These are phyloP conservation scores for Chelonoidis abingdonii DNA, from an alignment of 2,113 vertebrate genomes.

Conservation along the genomic window DNA sequence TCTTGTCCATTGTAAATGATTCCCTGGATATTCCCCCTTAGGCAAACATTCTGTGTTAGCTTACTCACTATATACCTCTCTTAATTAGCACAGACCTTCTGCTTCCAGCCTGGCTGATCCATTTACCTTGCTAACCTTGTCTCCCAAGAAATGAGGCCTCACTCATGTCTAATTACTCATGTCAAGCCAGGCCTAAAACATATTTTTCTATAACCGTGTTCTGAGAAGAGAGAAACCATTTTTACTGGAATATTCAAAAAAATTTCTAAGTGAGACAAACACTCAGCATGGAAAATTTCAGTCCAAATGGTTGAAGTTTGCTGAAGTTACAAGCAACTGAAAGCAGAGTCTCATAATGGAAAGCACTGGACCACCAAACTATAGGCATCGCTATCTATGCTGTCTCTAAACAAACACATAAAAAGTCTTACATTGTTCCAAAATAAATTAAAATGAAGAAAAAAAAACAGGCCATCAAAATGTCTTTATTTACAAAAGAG, in stretches of 20 bases:
- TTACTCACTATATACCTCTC: too few species aligned
- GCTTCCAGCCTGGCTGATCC: too few species aligned
- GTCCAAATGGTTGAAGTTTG: neutral
- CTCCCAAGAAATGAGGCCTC: too few species aligned
- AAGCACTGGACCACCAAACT: neutral
- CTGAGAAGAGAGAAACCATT: neutral
- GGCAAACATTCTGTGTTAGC: too few species aligned
- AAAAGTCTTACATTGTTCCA: neutral
- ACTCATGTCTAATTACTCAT: too few species aligned
- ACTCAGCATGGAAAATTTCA: neutral
- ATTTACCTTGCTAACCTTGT: too few species aligned
- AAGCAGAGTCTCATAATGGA: neutral
- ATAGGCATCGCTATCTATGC: neutral
- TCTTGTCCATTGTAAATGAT: too few species aligned
- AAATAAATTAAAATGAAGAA: neutral
- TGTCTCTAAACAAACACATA: neutral
- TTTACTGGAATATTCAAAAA: neutral
- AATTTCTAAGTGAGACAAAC: neutral
- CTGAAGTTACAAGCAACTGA: neutral
- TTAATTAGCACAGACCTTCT: too few species aligned
- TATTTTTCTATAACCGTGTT: neutral
- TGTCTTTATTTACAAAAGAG: neutral
- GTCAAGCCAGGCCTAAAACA: neutral
- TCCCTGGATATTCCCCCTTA: too few species aligned
- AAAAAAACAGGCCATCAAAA: neutral